phyloP scores from a whole-genome alignment of 2,888 invertebrate genomes.

The Drosophila kanekoi region DNA sequence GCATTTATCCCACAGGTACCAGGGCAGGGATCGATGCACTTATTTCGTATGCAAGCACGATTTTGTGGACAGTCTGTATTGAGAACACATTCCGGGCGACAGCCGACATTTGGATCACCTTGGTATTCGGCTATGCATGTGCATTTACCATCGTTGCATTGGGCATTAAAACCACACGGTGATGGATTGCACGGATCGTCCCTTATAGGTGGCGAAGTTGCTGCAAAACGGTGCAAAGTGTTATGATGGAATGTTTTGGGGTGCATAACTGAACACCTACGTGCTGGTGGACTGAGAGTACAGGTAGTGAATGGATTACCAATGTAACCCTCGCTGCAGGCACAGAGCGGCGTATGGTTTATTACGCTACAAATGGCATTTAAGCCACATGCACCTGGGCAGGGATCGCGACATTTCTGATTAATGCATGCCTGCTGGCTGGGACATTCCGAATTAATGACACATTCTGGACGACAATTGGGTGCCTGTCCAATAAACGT shows the following conservation, averaged over 20 bases:
- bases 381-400: slow-evolving; percentile 90
- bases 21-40: slow-evolving; percentile 91
- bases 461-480: slow-evolving; percentile 91
- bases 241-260: neutral
- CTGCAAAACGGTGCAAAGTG: slow-evolving; percentile 51
- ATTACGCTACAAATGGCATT: slow-evolving; percentile 88
- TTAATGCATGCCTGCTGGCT: slow-evolving; percentile 90
- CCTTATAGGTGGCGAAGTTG: slow-evolving; percentile 64
- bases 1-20: slow-evolving; percentile 91
- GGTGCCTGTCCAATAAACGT: slow-evolving; percentile 90
- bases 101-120: slow-evolving; percentile 91
- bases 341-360: slow-evolving; percentile 89
- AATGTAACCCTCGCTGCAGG: slow-evolving; percentile 87
- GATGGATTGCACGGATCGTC: slow-evolving; percentile 89
- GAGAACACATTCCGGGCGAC: slow-evolving; percentile 91
- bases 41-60: slow-evolving; percentile 90
- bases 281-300: slow-evolving; percentile 80
- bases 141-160: slow-evolving; percentile 89
- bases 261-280: slow-evolving; percentile 64
- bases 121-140: slow-evolving; percentile 90
- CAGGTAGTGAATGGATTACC: slow-evolving; percentile 87
- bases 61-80: slow-evolving; percentile 90
- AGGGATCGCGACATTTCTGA: slow-evolving; percentile 90
- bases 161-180: slow-evolving; percentile 91
- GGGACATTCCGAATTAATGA: slow-evolving; percentile 90